A percentile compares a stretch with the other conserved stretches of the same genome.
Conservation (phyloP, 2,888 invertebrate species). For the Andrena minutula region DNA sequence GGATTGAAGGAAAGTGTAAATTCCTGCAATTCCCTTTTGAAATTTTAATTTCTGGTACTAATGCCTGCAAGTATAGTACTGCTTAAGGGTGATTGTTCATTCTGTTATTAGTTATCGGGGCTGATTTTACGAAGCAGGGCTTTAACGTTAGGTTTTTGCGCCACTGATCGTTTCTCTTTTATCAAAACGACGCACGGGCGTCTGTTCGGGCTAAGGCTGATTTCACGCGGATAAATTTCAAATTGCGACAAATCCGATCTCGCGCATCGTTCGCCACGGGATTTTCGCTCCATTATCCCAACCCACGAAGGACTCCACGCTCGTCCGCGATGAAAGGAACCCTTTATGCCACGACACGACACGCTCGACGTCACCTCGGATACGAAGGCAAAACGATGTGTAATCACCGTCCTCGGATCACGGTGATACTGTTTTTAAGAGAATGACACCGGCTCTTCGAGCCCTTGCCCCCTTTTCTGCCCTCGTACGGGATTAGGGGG, state of each 20-base stretch:
- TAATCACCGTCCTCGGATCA: slow-evolving; percentile 76
- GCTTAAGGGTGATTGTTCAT: too few relatives aligned
- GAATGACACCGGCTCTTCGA: slow-evolving; percentile 23
- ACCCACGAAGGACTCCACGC: slow-evolving; percentile 14
- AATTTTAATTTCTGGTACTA: too few relatives aligned
- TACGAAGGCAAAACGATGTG: slow-evolving; percentile 78
- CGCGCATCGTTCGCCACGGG: slow-evolving; percentile 77
- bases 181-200: not conserved
- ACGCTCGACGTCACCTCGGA: slow-evolving; percentile 78
- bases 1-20: too few relatives aligned
- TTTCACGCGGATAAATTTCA: slow-evolving; percentile 84
- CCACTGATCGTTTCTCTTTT: not conserved
- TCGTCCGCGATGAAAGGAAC: slow-evolving; percentile 61
- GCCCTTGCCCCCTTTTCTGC: not conserved
- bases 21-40: too few relatives aligned
- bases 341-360: slow-evolving; percentile 68
- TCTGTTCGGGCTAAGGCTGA: slow-evolving; percentile 59
- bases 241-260: slow-evolving; percentile 83
- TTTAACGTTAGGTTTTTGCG: not conserved
- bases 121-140: too few relatives aligned
- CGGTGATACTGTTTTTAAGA: slow-evolving; percentile 52
- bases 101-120: too few relatives aligned
- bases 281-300: slow-evolving; percentile 66
- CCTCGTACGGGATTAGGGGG: slow-evolving; percentile 3
- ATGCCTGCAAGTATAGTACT: too few relatives aligned